Conservation (phyloP, 35 echinoderm and acorn worm species). For the Ophiothrix spiculata region DNA sequence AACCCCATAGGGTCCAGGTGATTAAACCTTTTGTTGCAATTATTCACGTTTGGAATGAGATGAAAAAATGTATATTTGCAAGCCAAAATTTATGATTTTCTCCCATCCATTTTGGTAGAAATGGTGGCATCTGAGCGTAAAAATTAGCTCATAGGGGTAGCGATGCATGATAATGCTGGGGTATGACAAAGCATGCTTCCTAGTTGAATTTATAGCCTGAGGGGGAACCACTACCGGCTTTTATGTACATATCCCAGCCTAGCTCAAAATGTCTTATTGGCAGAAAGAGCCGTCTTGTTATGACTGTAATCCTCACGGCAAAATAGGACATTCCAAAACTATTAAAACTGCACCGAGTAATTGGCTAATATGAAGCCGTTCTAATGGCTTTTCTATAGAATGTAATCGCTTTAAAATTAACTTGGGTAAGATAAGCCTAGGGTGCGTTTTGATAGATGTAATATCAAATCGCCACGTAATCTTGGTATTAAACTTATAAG, state of each 20-base stretch:
- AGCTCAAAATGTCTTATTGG: background rate
- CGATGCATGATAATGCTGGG: background rate
- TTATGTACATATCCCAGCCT: background rate
- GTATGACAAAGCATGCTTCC: constrained; percentile 7
- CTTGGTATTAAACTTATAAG: background rate
- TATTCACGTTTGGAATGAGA: background rate
- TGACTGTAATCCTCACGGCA: background rate
- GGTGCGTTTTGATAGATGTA: background rate
- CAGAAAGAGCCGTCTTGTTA: background rate
- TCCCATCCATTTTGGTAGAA: background rate
- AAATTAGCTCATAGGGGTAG: background rate
- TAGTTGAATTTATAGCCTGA: background rate
- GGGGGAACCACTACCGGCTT: background rate
- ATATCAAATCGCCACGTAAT: background rate
- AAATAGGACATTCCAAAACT: background rate
- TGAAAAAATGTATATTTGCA: background rate
- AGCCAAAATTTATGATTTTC: background rate
- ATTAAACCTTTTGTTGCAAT: background rate
- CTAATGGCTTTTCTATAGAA: background rate
- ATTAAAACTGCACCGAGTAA: background rate
- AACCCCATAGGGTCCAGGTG: background rate
- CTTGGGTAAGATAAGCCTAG: background rate
- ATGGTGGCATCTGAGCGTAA: background rate
- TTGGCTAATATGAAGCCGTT: background rate
- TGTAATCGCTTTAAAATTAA: constrained; percentile 4